Conservation (phyloP, 2,888 invertebrate genomes). For the Euclidia mi region DNA sequence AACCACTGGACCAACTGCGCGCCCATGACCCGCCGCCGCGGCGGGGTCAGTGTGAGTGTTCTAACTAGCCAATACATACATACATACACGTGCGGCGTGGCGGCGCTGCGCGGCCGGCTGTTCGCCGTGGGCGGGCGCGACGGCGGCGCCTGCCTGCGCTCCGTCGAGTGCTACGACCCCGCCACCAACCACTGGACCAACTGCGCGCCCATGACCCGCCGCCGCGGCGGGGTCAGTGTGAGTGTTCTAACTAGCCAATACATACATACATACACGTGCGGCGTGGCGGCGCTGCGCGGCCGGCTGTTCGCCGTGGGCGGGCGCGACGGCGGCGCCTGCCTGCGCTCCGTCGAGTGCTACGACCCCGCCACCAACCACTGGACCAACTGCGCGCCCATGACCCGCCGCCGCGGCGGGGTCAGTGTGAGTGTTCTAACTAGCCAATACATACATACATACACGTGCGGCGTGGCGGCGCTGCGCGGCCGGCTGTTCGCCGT, state of each 20-base stretch:
- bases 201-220: conserved; percentile 96
- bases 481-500: conserved; percentile 96
- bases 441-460: too few relatives aligned
- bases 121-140: conserved; percentile 98
- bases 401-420: conserved; percentile 95
- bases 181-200: conserved; percentile 94
- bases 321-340: conserved; percentile 97
- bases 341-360: conserved; percentile 97
- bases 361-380: conserved; percentile 93
- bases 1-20: conserved; percentile 95
- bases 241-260: too few relatives aligned
- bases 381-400: conserved; percentile 97
- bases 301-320: conserved; percentile 98
- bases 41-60: conserved; percentile 95
- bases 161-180: conserved; percentile 96
- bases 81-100: conserved; percentile 97
- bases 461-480: conserved; percentile 97
- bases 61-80: too few relatives aligned
- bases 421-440: conserved; percentile 94
- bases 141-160: conserved; percentile 96
- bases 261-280: too few relatives aligned
- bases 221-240: conserved; percentile 97
- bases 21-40: conserved; percentile 96
- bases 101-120: conserved; percentile 95
- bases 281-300: conserved; percentile 95